phyloP scores from a whole-genome alignment of 2,113 vertebrate species.

The Herpailurus yagouaroundi region DNA sequence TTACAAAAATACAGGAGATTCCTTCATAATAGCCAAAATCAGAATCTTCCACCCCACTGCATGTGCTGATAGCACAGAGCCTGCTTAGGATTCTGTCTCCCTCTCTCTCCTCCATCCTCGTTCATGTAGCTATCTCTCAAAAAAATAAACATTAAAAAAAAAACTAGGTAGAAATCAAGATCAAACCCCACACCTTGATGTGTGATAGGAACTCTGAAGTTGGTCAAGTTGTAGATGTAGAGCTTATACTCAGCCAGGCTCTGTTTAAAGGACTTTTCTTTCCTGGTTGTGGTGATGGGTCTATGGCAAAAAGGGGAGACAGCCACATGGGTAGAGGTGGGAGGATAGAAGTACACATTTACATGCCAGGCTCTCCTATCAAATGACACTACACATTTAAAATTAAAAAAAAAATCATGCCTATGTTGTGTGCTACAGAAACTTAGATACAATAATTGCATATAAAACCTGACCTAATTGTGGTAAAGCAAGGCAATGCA shows the following conservation, averaged over 20 bases:
- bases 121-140: too few relatives aligned
- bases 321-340: neutral
- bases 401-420: too few relatives aligned
- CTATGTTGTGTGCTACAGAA: constrained; percentile 87
- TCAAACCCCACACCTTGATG: constrained; percentile 93
- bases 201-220: constrained; percentile 91
- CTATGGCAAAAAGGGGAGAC: too few relatives aligned
- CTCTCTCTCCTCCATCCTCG: too few relatives aligned
- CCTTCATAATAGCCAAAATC: constrained; percentile 90
- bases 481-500: constrained; percentile 70
- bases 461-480: constrained; percentile 87
- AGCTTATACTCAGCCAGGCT: constrained; percentile 89
- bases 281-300: neutral
- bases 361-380: neutral
- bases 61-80: constrained; percentile 70
- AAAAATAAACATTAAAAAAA: constrained; percentile 62
- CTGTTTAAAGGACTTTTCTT: constrained; percentile 87
- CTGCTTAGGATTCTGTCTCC: too few relatives aligned
- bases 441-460: constrained; percentile 89
- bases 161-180: constrained; percentile 95
- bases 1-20: constrained; percentile 91
- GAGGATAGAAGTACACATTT: constrained; percentile 63
- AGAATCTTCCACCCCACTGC: constrained; percentile 89
- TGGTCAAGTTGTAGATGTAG: constrained; percentile 91
- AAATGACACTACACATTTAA: neutral